Evolutionary conservation across 2,888 invertebrate genomes (phyloP).

Genomic region (Aplocera efformata): DNA sequence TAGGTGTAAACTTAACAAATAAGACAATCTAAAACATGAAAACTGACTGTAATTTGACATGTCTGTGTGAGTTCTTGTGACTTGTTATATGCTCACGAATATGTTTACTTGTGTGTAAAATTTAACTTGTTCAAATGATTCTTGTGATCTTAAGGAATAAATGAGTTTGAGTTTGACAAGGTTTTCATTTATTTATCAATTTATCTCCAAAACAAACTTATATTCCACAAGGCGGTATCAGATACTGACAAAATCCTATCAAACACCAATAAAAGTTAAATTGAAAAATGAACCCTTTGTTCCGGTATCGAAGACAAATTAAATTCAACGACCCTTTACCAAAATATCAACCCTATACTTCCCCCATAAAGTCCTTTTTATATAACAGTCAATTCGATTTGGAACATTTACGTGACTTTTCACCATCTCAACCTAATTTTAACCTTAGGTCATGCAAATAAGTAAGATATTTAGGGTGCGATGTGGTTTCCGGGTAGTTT

Average conservation of each 20-base stretch:
- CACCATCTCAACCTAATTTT: background rate
- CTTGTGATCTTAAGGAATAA: too few species aligned
- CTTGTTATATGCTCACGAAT: too few species aligned
- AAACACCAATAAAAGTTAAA: slow-evolving; percentile 16
- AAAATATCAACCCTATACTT: background rate
- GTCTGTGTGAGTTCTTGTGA: too few species aligned
- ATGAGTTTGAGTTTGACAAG: too few species aligned
- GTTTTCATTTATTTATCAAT: too few species aligned
- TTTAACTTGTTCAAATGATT: too few species aligned
- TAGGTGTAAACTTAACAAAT: too few species aligned
- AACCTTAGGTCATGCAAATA: slow-evolving; percentile 2
- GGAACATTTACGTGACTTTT: slow-evolving; percentile 2
- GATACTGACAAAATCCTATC: slow-evolving; percentile 10
- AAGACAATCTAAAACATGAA: too few species aligned
- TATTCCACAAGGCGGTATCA: too few species aligned
- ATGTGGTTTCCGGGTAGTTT: slow-evolving; percentile 11
- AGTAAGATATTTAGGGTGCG: slow-evolving; percentile 1
- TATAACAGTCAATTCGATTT: background rate
- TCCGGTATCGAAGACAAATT: slow-evolving; percentile 11
- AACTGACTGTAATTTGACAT: too few species aligned
- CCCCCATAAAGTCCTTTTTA: slow-evolving; percentile 1
- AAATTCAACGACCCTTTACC: slow-evolving; percentile 4
- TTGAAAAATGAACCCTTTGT: slow-evolving; percentile 18
- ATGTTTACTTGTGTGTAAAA: too few species aligned
- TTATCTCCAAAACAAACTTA: too few species aligned